Base-by-base conservation (phyloP, 2,888 invertebrate genomes). In the Drosophila testacea region DNA sequence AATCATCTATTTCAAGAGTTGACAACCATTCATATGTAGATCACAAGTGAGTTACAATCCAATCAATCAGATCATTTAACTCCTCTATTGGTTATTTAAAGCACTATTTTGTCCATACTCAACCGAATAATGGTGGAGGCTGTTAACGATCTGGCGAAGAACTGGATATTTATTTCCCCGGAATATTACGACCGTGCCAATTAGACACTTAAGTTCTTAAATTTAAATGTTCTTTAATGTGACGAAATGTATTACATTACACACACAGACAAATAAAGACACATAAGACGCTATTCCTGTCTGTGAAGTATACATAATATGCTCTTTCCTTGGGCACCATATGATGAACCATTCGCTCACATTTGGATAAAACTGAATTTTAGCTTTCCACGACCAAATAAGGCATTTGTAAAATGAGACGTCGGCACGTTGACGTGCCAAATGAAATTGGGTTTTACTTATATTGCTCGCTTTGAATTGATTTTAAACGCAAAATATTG, bases 81-180 rank as follows among this genome's bases (percentile, higher is more conserved):
- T 16, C 16, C 16, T 16, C 16, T 32, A 13, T 6, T 1, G 13
- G 10, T 32, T 39, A 11, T 9, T 34, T 52, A 2, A 44, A 90
- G 91, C 65, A 69, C 63, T 9, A 71, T 90, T 5, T 63, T 91
- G 32, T 74, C 74, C 0, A 79, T 88, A 13, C 54, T 91, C 0
- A 85, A 83, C 38, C 84, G 77, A 6, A 69, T 91, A 3, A 82
- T 87, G 66, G 81, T 86, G 27, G 91, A 91, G 66, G 79, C 80
- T 4, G 73, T 86, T 1, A 82, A 76, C 30, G 90, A 91, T 44
- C 62, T 91, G 66, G 75, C 90, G 34, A 90, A 89, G 65, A 91
- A 90, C 68, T 90, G 90, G 89, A 55, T 79, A 34, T 91, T 90
- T 48, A 79, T 91, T 54, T 89, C 91, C 0, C 28, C 73, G 1